phyloP scores from a whole-genome alignment of 1,140 invertebrate genomes.

The Scaptomyza hsui region DNA sequence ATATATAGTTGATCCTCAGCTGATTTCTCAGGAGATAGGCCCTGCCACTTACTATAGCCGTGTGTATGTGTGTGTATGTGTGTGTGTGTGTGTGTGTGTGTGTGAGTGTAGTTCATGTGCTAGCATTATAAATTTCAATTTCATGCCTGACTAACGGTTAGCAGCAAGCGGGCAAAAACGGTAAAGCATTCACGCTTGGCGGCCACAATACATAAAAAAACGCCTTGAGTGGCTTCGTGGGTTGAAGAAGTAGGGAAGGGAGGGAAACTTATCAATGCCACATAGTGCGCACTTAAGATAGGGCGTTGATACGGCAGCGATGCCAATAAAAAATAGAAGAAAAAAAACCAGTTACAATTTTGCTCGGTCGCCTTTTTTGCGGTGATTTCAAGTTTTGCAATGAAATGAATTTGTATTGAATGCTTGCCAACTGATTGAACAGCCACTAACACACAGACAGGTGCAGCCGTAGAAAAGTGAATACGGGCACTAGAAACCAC shows the following conservation, averaged over 20 bases:
- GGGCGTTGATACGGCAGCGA: constrained; percentile 50
- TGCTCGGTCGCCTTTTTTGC: constrained; percentile 56
- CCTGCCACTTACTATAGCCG: constrained; percentile 4
- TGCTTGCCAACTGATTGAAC: constrained; percentile 47
- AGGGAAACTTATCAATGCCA: constrained; percentile 40
- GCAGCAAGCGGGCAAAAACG: background rate
- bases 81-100: constrained; percentile 19
- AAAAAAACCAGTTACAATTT: constrained; percentile 56
- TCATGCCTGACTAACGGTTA: constrained; percentile 64
- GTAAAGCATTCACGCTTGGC: constrained; percentile 39
- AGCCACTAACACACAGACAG: constrained; percentile 19
- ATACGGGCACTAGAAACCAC: constrained; percentile 38
- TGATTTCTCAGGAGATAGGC: constrained; percentile 35
- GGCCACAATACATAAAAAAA: constrained; percentile 36
- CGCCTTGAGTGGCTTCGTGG: constrained; percentile 16
- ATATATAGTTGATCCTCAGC: constrained; percentile 12
- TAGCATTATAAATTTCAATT: constrained; percentile 76
- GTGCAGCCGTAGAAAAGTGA: constrained; percentile 8
- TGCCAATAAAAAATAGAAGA: constrained; percentile 56
- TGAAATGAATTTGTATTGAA: constrained; percentile 75
- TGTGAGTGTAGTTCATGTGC: constrained; percentile 34
- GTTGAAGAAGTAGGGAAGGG: too few species aligned
- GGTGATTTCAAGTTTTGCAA: constrained; percentile 60
- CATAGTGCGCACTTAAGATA: constrained; percentile 10
- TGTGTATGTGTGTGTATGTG: background rate